Evolutionary conservation across 2,888 invertebrate species (phyloP).

Genomic region (Formica aserva): DNA sequence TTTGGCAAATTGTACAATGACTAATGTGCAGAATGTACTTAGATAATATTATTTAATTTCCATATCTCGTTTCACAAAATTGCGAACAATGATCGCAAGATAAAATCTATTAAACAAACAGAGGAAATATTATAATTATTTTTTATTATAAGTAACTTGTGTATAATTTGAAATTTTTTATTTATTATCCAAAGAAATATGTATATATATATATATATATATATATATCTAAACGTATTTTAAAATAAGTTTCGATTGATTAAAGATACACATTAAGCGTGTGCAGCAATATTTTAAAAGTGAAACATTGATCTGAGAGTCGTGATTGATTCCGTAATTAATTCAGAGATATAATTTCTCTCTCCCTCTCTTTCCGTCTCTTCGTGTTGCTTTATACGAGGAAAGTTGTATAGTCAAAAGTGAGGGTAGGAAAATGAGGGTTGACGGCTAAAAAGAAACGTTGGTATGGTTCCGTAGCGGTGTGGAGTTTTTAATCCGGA

Average conservation of each 20-base stretch:
- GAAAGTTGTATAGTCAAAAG: slow-evolving; percentile 61
- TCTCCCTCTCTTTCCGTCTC: background rate
- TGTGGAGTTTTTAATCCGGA: slow-evolving; percentile 79
- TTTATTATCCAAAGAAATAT: background rate
- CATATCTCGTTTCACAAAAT: background rate
- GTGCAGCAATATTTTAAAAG: background rate
- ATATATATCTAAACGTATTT: background rate
- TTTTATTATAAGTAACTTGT: background rate
- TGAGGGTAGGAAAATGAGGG: slow-evolving; percentile 66
- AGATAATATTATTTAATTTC: slow-evolving; percentile 27
- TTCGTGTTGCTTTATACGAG: slow-evolving; percentile 58
- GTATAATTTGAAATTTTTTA: background rate
- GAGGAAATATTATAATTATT: background rate
- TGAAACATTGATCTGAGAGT: slow-evolving; percentile 19
- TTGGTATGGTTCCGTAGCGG: slow-evolving; percentile 56
- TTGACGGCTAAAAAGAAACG: slow-evolving; percentile 59
- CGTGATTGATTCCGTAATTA: slow-evolving; percentile 63
- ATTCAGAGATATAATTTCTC: slow-evolving; percentile 59
- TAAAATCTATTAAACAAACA: background rate
- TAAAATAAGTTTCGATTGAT: background rate
- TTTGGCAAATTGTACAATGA: slow-evolving; percentile 27
- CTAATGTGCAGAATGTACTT: slow-evolving; percentile 5
- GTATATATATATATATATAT: too few species aligned
- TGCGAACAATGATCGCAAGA: background rate
- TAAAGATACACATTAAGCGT: background rate